phyloP scores from a whole-genome alignment of 92 coral and sea anemone species.

The Metridium senile region DNA sequence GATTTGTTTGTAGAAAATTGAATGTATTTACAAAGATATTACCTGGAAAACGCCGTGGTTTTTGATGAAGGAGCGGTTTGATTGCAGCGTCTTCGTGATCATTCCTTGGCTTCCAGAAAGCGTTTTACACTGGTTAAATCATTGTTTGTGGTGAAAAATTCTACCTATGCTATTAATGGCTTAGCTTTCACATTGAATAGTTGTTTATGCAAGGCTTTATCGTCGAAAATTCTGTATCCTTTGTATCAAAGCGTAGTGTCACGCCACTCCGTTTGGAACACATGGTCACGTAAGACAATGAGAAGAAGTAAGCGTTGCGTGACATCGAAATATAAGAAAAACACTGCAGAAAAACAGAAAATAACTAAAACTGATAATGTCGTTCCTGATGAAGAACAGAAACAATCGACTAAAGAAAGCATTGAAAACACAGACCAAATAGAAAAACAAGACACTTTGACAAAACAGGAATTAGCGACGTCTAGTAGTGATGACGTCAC shows the following conservation, averaged over 20 bases:
- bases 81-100: neutral
- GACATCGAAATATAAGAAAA: neutral
- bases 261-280: neutral
- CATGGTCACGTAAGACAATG: slow-evolving; percentile 8
- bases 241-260: no score
- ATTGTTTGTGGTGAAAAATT: neutral
- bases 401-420: neutral
- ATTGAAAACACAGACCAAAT: neutral
- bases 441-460: neutral
- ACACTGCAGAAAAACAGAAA: neutral
- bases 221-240: no score
- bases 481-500: slow-evolving; percentile 1
- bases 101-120: neutral
- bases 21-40: no score
- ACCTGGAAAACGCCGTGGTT: no score
- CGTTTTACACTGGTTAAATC: neutral
- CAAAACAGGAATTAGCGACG: neutral
- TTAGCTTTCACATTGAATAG: no score
- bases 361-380: neutral
- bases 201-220: no score
- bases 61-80: neutral
- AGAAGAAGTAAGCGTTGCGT: neutral
- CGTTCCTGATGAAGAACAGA: neutral
- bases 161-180: no score
- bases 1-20: no score